Evolutionary conservation across 2,113 vertebrate species (phyloP).

Genomic region (Elaphurus davidianus): DNA sequence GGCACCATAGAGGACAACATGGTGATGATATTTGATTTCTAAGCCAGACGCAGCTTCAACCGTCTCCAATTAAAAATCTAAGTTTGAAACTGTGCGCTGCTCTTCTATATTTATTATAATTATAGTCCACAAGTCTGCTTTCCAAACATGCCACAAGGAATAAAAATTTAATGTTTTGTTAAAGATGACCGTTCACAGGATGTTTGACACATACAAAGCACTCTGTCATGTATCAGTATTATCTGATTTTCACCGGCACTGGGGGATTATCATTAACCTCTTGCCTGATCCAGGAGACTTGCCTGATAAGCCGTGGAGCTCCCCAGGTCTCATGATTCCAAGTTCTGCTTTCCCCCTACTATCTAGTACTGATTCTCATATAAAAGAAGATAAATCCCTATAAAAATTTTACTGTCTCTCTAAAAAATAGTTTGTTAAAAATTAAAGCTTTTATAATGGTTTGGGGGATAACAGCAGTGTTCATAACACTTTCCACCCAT

Average conservation of each 20-base stretch:
- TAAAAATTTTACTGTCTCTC: constrained; percentile 20
- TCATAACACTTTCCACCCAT: not conserved
- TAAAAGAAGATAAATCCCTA: not conserved
- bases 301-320: not conserved
- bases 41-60: not conserved
- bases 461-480: not conserved
- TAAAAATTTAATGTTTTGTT: not conserved
- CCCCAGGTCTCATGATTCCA: not conserved
- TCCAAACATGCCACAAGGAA: not conserved
- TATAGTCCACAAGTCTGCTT: not conserved
- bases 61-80: not conserved
- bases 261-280: not conserved
- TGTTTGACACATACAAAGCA: not conserved
- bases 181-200: not conserved
- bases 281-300: not conserved
- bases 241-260: not conserved
- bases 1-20: not conserved
- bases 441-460: not conserved
- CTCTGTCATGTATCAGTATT: not conserved
- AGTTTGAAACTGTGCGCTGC: not conserved
- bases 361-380: not conserved
- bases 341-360: not conserved
- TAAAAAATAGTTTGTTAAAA: not conserved
- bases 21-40: not conserved
- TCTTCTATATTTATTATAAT: not conserved